phyloP scores from a whole-genome alignment of 2,888 invertebrate species.

The Pristionchus maxplancki region DNA sequence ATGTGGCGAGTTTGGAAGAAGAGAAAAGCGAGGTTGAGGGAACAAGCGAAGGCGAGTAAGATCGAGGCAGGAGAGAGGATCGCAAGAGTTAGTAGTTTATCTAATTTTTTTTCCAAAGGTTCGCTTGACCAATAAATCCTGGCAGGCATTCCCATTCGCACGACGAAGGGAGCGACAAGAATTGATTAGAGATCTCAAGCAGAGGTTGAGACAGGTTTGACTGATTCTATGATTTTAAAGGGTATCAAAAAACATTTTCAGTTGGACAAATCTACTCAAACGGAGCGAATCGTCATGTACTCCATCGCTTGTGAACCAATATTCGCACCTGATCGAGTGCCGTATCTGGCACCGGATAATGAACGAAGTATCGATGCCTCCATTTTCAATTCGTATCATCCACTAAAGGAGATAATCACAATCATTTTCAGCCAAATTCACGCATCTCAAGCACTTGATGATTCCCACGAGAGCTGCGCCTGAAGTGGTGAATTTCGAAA shows the following conservation, averaged over 20 bases:
- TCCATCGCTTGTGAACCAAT: conserved; percentile 50
- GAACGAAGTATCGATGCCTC: neutral
- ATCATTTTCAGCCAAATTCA: conserved; percentile 23
- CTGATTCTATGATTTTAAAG: neutral
- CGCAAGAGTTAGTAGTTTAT: neutral
- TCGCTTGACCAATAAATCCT: neutral
- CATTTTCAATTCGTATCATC: neutral
- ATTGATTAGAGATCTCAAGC: conserved; percentile 63
- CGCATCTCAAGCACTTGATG: conserved; percentile 41
- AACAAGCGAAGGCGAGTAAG: conserved; percentile 50
- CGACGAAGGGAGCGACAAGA: conserved; percentile 61
- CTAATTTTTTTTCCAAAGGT: neutral
- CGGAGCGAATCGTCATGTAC: conserved; percentile 54
- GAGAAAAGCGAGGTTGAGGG: conserved; percentile 60
- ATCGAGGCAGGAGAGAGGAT: conserved; percentile 40
- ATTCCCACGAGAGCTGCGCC: conserved; percentile 44
- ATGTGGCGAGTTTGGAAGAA: conserved; percentile 75
- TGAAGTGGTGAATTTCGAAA: neutral
- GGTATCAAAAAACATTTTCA: neutral
- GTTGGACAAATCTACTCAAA: conserved; percentile 65
- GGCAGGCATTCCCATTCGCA: conserved; percentile 65
- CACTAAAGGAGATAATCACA: neutral
- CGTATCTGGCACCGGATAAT: conserved; percentile 38
- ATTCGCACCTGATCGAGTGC: conserved; percentile 50
- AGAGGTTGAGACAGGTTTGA: conserved; percentile 57